These are phyloP conservation scores for Andrena haemorrhoa DNA, from an alignment of 2,888 invertebrate species.

Conservation along the genomic window DNA sequence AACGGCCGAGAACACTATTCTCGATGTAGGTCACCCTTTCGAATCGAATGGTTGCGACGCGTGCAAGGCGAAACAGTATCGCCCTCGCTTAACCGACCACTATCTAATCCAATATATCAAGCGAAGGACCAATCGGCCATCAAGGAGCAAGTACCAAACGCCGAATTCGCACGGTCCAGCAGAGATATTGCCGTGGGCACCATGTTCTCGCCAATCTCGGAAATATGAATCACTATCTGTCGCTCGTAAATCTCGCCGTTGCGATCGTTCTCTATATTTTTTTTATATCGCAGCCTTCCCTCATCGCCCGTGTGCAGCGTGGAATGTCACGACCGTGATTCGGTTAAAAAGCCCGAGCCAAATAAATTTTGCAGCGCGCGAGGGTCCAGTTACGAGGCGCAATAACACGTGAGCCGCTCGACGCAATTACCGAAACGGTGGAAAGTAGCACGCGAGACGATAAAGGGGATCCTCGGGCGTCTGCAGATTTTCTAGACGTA, in stretches of 20 bases:
- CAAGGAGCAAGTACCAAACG: conserved; percentile 42
- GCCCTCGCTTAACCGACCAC: neutral
- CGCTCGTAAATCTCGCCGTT: neutral
- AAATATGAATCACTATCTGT: conserved; percentile 23
- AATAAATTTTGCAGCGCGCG: too few relatives aligned
- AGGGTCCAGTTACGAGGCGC: too few relatives aligned
- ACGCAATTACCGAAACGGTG: too few relatives aligned
- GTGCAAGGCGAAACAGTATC: neutral
- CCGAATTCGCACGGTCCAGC: conserved; percentile 44
- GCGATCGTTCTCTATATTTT: neutral
- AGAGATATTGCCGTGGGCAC: conserved; percentile 38
- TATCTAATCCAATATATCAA: conserved; percentile 10
- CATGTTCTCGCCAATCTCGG: conserved; percentile 25
- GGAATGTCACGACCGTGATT: too few relatives aligned
- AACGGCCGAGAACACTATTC: neutral
- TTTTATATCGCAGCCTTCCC: too few relatives aligned
- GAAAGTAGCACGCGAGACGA: too few relatives aligned
- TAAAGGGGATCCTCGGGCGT: too few relatives aligned
- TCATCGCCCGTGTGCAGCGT: too few relatives aligned
- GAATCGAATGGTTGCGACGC: neutral
- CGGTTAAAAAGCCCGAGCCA: too few relatives aligned
- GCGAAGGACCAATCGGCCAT: neutral
- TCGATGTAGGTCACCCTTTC: neutral
- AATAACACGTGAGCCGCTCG: too few relatives aligned
- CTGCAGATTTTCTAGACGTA: neutral